phyloP scores from a whole-genome alignment of 2,888 invertebrate species.

The Sthenelais limicola region DNA sequence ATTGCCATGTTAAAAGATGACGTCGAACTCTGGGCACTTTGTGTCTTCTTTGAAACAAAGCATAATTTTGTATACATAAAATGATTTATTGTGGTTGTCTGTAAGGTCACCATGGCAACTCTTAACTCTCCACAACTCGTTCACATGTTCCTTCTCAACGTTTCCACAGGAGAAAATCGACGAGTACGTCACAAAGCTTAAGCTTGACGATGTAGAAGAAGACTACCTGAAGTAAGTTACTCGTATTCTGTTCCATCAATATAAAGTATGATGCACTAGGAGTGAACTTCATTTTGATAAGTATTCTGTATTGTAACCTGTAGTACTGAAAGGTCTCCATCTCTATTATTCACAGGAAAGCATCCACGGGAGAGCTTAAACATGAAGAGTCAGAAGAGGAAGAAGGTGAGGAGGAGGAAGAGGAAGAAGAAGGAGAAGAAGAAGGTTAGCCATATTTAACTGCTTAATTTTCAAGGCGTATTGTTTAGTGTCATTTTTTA shows the following conservation, averaged over 20 bases:
- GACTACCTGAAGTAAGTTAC: conserved; percentile 40
- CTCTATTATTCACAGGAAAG: conserved; percentile 11
- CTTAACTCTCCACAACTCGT: too few species aligned
- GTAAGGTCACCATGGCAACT: too few species aligned
- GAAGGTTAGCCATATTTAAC: too few species aligned
- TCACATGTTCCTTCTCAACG: not conserved
- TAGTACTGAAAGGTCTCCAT: not conserved
- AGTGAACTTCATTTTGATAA: not conserved
- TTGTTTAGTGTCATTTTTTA: too few species aligned
- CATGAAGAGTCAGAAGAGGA: conserved; percentile 11
- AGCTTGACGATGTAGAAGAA: conserved; percentile 43
- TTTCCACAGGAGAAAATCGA: conserved; percentile 22
- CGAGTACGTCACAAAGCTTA: conserved; percentile 36
- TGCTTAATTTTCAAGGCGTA: too few species aligned
- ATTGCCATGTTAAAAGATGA: too few species aligned
- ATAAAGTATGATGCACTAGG: not conserved
- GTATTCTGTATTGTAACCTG: not conserved
- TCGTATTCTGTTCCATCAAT: not conserved
- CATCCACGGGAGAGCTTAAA: not conserved
- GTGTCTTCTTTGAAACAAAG: too few species aligned
- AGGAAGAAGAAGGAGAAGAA: conserved; percentile 21
- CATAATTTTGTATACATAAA: too few species aligned
- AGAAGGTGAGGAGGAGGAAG: conserved; percentile 3
- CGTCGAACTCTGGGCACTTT: too few species aligned
- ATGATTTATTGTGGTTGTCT: too few species aligned